A percentile compares a stretch with the other conserved stretches of the same genome.
Evolutionary conservation across 53 echinoderm and acorn worm species (phyloP).

Genomic region (Paracentrotus lividus): DNA sequence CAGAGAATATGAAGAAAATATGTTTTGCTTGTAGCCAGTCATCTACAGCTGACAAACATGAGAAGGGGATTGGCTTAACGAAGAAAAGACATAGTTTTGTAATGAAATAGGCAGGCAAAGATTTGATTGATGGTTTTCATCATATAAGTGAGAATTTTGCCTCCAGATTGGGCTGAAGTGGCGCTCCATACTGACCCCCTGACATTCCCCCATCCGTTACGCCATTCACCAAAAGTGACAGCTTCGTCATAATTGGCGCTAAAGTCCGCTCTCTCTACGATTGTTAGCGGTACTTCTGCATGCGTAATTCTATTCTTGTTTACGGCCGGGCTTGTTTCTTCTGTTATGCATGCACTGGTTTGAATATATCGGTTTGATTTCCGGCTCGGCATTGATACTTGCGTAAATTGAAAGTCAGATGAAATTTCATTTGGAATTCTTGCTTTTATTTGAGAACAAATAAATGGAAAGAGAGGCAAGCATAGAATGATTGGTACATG

Average conservation of each 20-base stretch:
- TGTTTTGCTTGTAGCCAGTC: conserved; percentile 21
- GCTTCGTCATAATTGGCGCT: conserved; percentile 57
- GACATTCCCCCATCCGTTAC: conserved; percentile 64
- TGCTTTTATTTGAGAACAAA: background rate
- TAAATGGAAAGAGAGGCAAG: background rate
- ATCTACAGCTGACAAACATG: conserved; percentile 5
- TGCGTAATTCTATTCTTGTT: conserved; percentile 50
- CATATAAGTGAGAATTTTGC: conserved; percentile 70
- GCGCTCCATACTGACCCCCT: conserved; percentile 64
- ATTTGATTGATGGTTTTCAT: conserved; percentile 73
- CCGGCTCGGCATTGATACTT: conserved; percentile 31
- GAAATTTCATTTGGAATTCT: conserved; percentile 36
- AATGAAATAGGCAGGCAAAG: conserved; percentile 54
- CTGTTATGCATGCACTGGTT: background rate
- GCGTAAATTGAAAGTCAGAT: conserved; percentile 51
- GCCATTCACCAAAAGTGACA: conserved; percentile 69
- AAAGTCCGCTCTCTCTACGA: conserved; percentile 52
- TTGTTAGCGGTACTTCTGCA: background rate
- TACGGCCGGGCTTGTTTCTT: conserved; percentile 32
- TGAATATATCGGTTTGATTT: conserved; percentile 28
- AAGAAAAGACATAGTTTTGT: conserved; percentile 55
- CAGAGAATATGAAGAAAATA: background rate
- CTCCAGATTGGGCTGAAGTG: conserved; percentile 58
- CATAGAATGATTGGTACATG: background rate
- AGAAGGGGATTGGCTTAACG: conserved; percentile 40